phyloP scores from a whole-genome alignment of 2,113 vertebrate species.

The Muscicapa adusta region DNA sequence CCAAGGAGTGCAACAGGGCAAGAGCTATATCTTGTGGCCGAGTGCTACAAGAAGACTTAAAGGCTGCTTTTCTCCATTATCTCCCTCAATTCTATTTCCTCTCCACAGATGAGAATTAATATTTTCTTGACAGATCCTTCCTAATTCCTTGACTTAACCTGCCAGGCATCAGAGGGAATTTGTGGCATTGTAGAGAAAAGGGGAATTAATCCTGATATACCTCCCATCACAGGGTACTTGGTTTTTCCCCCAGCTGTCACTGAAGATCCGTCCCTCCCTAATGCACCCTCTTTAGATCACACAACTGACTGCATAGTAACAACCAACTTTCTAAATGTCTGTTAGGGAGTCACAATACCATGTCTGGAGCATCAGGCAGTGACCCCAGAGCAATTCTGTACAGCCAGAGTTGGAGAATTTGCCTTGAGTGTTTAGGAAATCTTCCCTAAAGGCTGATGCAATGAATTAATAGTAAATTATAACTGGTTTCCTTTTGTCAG shows the following conservation, averaged over 20 bases:
- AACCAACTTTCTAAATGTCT: background rate
- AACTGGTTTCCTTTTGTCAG: background rate
- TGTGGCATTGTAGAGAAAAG: background rate
- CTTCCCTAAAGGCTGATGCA: background rate
- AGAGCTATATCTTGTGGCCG: background rate
- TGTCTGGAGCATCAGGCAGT: background rate
- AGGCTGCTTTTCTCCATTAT: background rate
- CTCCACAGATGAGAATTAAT: background rate
- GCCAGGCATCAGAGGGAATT: background rate
- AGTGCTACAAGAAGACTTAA: background rate
- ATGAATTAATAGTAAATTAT: background rate
- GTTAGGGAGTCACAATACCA: background rate
- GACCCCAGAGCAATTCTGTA: background rate
- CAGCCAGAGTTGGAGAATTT: background rate
- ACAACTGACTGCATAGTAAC: rapidly evolving
- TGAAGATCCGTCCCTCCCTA: background rate
- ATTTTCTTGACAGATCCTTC: background rate
- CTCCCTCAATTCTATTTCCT: background rate
- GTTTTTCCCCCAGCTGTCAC: background rate
- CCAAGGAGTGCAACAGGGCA: rapidly evolving
- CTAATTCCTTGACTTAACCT: background rate
- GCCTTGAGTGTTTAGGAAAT: background rate
- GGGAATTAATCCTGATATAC: background rate
- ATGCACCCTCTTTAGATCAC: background rate
- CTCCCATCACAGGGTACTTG: background rate